Evolutionary conservation across 2,113 vertebrate genomes (phyloP).

Genomic region (Scartelaos histophorus): DNA sequence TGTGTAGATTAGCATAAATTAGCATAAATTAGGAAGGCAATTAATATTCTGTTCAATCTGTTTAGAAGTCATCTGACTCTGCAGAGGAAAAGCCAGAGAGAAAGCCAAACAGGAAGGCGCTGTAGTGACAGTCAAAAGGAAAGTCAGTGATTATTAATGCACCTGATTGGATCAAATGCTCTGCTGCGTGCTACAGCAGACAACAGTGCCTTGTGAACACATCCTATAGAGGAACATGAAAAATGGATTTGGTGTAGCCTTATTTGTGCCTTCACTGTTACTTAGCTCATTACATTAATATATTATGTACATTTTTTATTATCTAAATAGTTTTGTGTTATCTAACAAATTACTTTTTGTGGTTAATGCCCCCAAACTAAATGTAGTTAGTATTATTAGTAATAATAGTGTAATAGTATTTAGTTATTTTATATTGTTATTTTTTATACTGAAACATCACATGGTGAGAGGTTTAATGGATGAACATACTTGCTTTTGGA

Average conservation of each 20-base stretch:
- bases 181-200: conserved; percentile 20
- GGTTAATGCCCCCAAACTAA: background rate
- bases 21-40: conserved; percentile 70
- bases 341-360: background rate
- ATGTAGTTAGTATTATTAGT: background rate
- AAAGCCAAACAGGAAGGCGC: conserved; percentile 47
- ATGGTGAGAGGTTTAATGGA: background rate
- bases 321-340: too few species aligned
- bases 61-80: conserved; percentile 63
- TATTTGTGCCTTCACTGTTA: background rate
- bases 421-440: background rate
- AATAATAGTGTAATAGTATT: background rate
- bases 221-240: background rate
- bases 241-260: conserved; percentile 9
- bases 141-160: conserved; percentile 28
- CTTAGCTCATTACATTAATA: background rate
- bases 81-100: conserved; percentile 46
- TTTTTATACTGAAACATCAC: background rate
- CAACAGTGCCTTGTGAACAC: conserved; percentile 6
- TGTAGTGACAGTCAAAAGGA: conserved; percentile 35
- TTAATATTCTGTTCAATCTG: conserved; percentile 76
- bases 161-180: conserved; percentile 23
- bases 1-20: conserved; percentile 73
- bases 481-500: background rate
- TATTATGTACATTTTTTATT: background rate